Evolutionary conservation across 2,888 invertebrate species (phyloP), one percentile per base, ranked within the genome.

Genomic region (Lasiommata megera): DNA sequence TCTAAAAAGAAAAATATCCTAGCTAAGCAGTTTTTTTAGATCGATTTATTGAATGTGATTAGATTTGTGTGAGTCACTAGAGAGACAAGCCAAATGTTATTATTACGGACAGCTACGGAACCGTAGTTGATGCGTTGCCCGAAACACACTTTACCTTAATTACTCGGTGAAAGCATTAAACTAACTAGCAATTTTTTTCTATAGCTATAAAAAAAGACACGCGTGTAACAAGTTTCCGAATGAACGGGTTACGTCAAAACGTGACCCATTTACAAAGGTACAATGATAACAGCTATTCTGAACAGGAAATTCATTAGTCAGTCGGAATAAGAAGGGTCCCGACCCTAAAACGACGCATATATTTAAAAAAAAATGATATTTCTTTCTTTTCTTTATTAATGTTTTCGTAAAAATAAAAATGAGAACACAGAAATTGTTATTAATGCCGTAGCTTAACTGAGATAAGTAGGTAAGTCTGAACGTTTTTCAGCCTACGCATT

Each of bases 301-400:
- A 31, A 16, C 46, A 46, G 31, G 46, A 46, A 46, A 46, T 31
- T 46, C 46, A 46, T 46, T 31, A 31, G 31, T 16, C 31, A 31
- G 46, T 46, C 31, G 8, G 46, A 31, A 46, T 16, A 16, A 14
- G 16, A 44, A 44, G 29, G 14, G 44, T 6, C 28, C n/a, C 23
- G 12, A 44, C 44, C 29, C 46, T 46, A 16, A 29, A 29, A 31
- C 7, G 11, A 31, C 31, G 16, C 31, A 31, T 46, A 31, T 46
- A 31, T 16, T 29, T 6, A 31, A 29, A 31, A 16, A 16, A 46
- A 41, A 18, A 23, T 38, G 8, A 16, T 38, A 2, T 11, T 34
- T 34, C 11, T 11, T 34, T 11, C 31, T 34, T 9, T 11, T 11
- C 11, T 11, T 34, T 34, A 34, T 34, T 23, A 34, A 34, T 34